Conservation (phyloP, 2,888 invertebrate genomes). For the Elysia crispata region DNA sequence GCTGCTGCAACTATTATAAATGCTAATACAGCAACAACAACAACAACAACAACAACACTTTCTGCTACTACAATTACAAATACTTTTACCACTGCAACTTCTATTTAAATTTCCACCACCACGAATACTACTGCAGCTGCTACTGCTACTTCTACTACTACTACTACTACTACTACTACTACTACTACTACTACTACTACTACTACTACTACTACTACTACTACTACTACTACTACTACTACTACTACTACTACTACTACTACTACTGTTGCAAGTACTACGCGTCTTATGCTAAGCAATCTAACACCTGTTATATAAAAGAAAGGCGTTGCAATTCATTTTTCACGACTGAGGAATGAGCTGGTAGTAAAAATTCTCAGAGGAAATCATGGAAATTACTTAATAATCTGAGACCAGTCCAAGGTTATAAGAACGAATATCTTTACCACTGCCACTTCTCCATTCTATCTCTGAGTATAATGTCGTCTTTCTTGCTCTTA, state of each 20-base stretch:
- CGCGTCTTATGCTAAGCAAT: no score
- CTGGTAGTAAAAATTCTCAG: no score
- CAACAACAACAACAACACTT: not conserved
- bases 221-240: slow-evolving; percentile 16
- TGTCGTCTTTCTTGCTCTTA: no score
- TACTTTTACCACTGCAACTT: not conserved
- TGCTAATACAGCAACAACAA: no score
- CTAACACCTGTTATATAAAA: no score
- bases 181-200: slow-evolving; percentile 4
- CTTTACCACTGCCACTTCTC: no score
- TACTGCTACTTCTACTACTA: not conserved
- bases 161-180: slow-evolving; percentile 11
- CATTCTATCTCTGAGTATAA: no score
- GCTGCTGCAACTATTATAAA: not conserved
- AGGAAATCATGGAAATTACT: no score
- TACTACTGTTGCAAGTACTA: not conserved
- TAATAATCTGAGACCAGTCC: no score
- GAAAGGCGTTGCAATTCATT: no score
- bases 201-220: slow-evolving; percentile 16
- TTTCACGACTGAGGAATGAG: no score
- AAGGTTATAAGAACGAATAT: no score
- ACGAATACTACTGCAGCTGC: not conserved
- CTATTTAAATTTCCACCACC: not conserved
- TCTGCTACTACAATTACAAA: not conserved
- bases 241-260: not conserved